Base-by-base conservation (phyloP, 2,113 vertebrate genomes). In the Spheniscus mendiculus region DNA sequence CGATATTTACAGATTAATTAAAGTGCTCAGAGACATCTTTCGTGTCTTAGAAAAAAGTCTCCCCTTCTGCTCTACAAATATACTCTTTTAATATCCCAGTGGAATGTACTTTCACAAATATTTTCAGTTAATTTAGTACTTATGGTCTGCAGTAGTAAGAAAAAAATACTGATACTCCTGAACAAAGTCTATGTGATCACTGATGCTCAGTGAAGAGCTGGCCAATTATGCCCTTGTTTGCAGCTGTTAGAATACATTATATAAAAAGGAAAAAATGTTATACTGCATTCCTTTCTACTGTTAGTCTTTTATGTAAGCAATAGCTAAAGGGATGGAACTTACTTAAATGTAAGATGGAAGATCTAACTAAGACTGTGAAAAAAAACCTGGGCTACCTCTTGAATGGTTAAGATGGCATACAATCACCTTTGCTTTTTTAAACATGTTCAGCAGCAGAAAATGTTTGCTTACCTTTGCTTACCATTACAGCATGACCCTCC, bases 1-100 rank as follows among this genome's bases (percentile, higher is more conserved):
- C 0, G 25, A 61, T 97, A 95, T 95, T 97, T 97, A 96, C 83
- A 80, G 61, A 87, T 94, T 79, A 96, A 95, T 86, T 94, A 65
- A 95, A 94, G 52, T 45, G 58, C 89, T 92, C 73, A 85, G 78
- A 83, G 70, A 73, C n/a, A 69, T 85, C 71, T 89, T 94, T 89
- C 66, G 77, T 36, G 53, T 77, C 72, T 83, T 71, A 38, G 40
- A 83, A 90, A 82, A 87, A 83, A 50, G 18, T 30, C 27, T 85
- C 7, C 62, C 77, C 89, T 84, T 84, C 73, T 70, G 70, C 81
- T 94, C 70, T 79, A 63, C 77, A 94, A 84, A 92, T 65, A 93
- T 2, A n/a, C 22, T 80, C 44, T 93, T 65, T 63, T 76, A 77
- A 82, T 93, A 87, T 61, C 84, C 58, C 70, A 72, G 34, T 70